These are phyloP conservation scores for Myrmecophaga tridactyla DNA, from an alignment of 2,113 vertebrate species.

Conservation along the genomic window DNA sequence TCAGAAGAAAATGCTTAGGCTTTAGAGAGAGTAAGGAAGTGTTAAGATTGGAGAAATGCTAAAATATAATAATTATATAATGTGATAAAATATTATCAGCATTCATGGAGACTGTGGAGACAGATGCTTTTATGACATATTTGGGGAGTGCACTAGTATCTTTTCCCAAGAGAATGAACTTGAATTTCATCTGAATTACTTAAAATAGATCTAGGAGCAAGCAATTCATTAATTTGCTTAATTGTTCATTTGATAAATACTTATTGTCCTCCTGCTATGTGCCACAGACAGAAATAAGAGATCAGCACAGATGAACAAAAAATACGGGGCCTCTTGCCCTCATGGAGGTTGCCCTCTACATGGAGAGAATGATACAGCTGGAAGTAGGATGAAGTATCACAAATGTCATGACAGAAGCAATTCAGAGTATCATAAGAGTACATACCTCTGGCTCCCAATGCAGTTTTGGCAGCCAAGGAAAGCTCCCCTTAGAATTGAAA, in stretches of 20 bases:
- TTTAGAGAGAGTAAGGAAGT: not conserved
- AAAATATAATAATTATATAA: not conserved
- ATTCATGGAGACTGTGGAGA: not conserved
- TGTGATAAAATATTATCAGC: not conserved
- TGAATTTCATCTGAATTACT: slow-evolving; percentile 4
- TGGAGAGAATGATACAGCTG: not conserved
- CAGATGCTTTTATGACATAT: not conserved
- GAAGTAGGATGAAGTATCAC: not conserved
- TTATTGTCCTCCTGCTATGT: not conserved
- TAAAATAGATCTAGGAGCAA: not conserved
- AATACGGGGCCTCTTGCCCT: not conserved
- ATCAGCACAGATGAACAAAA: not conserved
- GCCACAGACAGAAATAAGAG: not conserved
- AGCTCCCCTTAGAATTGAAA: not conserved
- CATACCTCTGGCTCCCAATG: not conserved
- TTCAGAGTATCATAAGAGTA: no score
- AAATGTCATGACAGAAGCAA: not conserved
- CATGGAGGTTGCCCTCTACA: not conserved
- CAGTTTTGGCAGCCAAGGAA: not conserved
- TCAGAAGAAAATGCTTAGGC: not conserved
- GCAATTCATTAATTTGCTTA: not conserved
- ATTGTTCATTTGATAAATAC: slow-evolving; percentile 13
- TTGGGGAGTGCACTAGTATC: not conserved
- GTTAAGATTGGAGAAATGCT: not conserved
- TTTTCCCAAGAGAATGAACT: not conserved